Evolutionary conservation across 2,797 vertebrate species (phyloP).

Genomic region (Apogon hyalosoma): DNA sequence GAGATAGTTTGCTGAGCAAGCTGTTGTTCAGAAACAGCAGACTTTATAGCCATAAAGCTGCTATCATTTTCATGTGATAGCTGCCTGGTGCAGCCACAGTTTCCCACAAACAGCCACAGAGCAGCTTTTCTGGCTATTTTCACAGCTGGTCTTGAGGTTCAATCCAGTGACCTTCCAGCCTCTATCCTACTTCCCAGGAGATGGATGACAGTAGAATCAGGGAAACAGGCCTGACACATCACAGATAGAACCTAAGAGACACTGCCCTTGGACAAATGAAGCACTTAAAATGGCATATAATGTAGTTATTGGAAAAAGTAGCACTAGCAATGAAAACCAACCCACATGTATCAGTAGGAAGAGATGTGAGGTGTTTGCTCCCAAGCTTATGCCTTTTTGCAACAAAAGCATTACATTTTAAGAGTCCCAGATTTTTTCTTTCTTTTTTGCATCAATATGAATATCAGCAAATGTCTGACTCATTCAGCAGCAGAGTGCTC

Average conservation of each 20-base stretch:
- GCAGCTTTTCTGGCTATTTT: constrained; percentile 46
- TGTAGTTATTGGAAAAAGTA: constrained; percentile 22
- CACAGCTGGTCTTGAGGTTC: constrained; percentile 43
- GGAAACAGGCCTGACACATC: constrained; percentile 11
- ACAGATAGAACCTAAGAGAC: constrained; percentile 7
- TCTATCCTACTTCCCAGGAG: constrained; percentile 21
- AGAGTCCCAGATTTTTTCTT: constrained; percentile 9
- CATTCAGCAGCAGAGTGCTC: constrained; percentile 50
- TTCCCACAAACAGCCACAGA: constrained; percentile 24
- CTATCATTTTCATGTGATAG: constrained; percentile 29
- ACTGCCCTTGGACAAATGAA: not conserved
- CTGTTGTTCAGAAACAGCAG: constrained; percentile 29
- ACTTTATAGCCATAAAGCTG: constrained; percentile 55
- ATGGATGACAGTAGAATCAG: not conserved
- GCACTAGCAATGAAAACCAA: constrained; percentile 3
- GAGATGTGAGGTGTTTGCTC: constrained; percentile 23
- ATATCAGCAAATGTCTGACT: constrained; percentile 55
- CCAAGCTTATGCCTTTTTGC: constrained; percentile 19
- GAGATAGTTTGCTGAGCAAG: constrained; percentile 48
- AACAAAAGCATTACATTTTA: constrained; percentile 42
- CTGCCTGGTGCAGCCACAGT: constrained; percentile 9
- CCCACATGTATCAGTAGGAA: constrained; percentile 14
- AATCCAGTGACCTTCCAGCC: constrained; percentile 35
- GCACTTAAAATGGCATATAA: not conserved
- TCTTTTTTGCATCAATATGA: constrained; percentile 30